Evolutionary conservation across 2,113 vertebrate species (phyloP).

Genomic region (Macheiramphus alcinus): DNA sequence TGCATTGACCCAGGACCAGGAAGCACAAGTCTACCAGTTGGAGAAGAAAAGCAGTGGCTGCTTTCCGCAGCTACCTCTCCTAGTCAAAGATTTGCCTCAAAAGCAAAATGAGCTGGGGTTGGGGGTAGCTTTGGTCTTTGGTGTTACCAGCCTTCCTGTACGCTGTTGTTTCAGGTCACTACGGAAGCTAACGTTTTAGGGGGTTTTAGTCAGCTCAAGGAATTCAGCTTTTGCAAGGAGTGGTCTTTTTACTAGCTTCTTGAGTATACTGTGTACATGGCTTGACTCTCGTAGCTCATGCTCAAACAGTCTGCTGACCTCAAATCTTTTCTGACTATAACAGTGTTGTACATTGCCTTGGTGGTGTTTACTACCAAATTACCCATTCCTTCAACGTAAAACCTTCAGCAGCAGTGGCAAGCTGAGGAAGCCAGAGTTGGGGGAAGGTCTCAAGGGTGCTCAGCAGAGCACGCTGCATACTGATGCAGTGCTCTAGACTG

Average conservation of each 20-base stretch:
- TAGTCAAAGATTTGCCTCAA: background rate
- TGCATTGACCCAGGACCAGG: constrained; percentile 20
- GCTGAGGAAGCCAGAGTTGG: background rate
- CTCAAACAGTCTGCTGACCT: background rate
- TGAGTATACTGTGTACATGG: accelerated
- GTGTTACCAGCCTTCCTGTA: background rate
- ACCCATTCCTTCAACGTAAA: background rate
- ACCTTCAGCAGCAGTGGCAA: background rate
- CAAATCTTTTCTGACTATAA: background rate
- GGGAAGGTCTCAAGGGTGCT: background rate
- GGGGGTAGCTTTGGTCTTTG: background rate
- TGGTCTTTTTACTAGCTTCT: background rate
- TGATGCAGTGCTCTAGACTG: background rate
- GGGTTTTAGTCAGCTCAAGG: background rate
- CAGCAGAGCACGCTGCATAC: background rate
- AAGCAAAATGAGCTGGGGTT: background rate
- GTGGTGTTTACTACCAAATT: background rate
- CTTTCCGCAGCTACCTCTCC: background rate
- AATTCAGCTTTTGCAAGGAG: background rate
- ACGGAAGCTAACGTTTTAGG: background rate
- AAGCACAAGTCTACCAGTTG: background rate
- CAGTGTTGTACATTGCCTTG: background rate
- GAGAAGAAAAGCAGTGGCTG: background rate
- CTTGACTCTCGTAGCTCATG: accelerated
- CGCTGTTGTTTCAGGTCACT: background rate